Evolutionary conservation across 2,888 invertebrate genomes (phyloP).

Genomic region (Lasiommata megera): DNA sequence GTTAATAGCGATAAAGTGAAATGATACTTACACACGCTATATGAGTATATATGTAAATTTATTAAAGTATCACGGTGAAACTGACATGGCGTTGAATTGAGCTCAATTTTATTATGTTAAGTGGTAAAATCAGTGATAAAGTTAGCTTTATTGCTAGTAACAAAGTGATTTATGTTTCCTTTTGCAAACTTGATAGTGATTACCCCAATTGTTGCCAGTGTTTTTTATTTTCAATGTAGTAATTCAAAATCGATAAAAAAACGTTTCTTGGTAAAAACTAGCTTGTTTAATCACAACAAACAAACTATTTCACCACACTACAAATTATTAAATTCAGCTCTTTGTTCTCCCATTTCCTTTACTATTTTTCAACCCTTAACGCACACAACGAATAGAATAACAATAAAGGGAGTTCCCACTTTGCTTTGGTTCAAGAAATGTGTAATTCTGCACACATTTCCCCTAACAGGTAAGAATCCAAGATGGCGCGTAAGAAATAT

Average conservation of each 20-base stretch:
- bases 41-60: too few relatives aligned
- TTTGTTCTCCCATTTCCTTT: slow-evolving; percentile 16
- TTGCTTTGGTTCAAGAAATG: slow-evolving; percentile 21
- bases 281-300: background rate
- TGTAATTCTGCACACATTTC: slow-evolving; percentile 19
- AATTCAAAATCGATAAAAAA: background rate
- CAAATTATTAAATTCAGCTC: slow-evolving; percentile 8
- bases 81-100: too few relatives aligned
- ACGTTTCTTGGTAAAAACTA: too few relatives aligned
- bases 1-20: too few relatives aligned
- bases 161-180: background rate
- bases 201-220: too few relatives aligned
- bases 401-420: slow-evolving; percentile 13
- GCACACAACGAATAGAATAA: slow-evolving; percentile 14
- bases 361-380: slow-evolving; percentile 12
- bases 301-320: slow-evolving; percentile 6
- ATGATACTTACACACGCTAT: too few relatives aligned
- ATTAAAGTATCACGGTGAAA: too few relatives aligned
- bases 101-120: too few relatives aligned
- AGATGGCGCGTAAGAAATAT: slow-evolving; percentile 11
- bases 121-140: too few relatives aligned
- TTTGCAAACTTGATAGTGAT: too few relatives aligned
- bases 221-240: too few relatives aligned
- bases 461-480: slow-evolving; percentile 15
- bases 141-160: too few relatives aligned